Percentiles rank a stretch among this genome's conserved stretches.
phyloP scores from a whole-genome alignment of 2,888 invertebrate species.

The Sminthurinus aureus region DNA sequence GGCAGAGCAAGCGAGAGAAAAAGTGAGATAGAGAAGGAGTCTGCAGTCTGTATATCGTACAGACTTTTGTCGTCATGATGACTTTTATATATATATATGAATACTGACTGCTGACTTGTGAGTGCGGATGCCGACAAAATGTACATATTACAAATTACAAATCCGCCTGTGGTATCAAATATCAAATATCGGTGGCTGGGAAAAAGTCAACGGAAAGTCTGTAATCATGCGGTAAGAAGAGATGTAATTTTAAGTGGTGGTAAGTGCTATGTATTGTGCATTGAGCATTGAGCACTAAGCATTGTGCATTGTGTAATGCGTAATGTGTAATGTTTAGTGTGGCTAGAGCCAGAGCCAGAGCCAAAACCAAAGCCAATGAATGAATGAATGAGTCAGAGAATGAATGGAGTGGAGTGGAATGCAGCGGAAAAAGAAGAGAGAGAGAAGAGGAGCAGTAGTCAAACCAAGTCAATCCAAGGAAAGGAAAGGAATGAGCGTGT shows the following conservation, averaged over 20 bases:
- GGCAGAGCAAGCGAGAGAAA: not conserved
- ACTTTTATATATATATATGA: too few species aligned
- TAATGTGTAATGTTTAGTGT: not conserved
- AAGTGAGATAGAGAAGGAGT: too few species aligned
- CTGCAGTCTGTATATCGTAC: not conserved
- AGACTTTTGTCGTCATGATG: constrained; percentile 10
- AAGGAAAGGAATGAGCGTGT: too few species aligned
- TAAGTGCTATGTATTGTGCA: not conserved
- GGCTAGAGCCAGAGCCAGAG: not conserved
- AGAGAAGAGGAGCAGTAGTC: too few species aligned
- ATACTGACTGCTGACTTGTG: not conserved
- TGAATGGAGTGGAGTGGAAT: not conserved
- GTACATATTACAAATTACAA: not conserved
- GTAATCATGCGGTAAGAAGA: constrained; percentile 35
- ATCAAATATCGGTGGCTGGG: constrained; percentile 22
- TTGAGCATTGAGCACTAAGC: not conserved
- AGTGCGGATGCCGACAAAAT: constrained; percentile 16
- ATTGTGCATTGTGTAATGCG: too few species aligned
- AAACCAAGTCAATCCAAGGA: too few species aligned
- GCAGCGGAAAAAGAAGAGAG: too few species aligned
- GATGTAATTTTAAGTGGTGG: constrained; percentile 30
- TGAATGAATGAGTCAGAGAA: too few species aligned
- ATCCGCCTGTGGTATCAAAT: constrained; percentile 22
- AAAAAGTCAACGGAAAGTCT: constrained; percentile 6
- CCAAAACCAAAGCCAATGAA: not conserved